These are phyloP conservation scores for Tyto alba DNA, from an alignment of 2,113 vertebrate genomes.

Conservation along the genomic window DNA sequence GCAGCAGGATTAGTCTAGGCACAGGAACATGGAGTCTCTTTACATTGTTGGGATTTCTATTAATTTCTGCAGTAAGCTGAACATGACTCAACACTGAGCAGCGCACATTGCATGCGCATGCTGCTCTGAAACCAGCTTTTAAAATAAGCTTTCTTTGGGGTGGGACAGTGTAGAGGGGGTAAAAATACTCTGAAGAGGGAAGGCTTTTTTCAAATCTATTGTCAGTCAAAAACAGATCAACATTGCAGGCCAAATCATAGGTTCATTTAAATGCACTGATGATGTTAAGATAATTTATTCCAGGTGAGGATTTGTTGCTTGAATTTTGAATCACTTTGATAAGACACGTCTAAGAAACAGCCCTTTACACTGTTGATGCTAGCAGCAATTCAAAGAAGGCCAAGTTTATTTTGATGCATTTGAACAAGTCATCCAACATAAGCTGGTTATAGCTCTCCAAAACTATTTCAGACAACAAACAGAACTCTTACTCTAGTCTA, in stretches of 20 bases:
- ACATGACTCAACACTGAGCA: not conserved
- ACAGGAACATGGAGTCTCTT: not conserved
- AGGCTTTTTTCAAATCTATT: not conserved
- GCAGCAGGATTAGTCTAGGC: not conserved
- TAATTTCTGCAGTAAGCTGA: not conserved
- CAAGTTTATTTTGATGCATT: not conserved
- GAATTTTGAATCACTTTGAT: not conserved
- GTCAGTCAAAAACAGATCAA: not conserved
- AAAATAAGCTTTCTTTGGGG: not conserved
- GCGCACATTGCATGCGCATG: accelerated
- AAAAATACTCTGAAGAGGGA: not conserved
- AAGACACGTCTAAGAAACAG: not conserved
- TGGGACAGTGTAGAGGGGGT: not conserved
- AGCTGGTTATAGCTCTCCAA: not conserved
- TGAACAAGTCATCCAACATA: not conserved
- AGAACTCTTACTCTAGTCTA: not conserved
- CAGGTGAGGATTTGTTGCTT: not conserved
- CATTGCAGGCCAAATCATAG: not conserved
- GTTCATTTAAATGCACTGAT: not conserved
- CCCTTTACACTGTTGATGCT: not conserved
- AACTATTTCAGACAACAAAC: not conserved
- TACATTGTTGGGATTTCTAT: not conserved
- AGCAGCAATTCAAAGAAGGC: not conserved
- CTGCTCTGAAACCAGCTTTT: not conserved
- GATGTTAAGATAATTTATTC: not conserved